A percentile compares a stretch with the other conserved stretches of the same genome.
Evolutionary conservation across 2,888 invertebrate genomes (phyloP).

Genomic region (Leucania comma): DNA sequence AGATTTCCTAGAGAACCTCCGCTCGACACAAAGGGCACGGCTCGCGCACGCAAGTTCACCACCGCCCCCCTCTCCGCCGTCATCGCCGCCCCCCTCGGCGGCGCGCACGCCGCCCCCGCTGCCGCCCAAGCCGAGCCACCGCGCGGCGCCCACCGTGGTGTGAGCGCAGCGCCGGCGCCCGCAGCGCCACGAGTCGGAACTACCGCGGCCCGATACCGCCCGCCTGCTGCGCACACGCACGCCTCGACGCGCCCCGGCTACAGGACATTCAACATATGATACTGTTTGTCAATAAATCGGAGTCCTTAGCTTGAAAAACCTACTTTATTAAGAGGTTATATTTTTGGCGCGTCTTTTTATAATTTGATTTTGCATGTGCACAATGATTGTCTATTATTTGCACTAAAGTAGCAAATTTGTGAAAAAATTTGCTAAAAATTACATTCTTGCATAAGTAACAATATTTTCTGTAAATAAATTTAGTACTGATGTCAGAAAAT

Average conservation of each 20-base stretch:
- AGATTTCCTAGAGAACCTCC: conserved; percentile 87
- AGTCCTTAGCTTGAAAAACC: not conserved
- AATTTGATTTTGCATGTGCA: conserved; percentile 14
- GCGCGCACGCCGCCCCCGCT: conserved; percentile 79
- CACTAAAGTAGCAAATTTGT: conserved; percentile 12
- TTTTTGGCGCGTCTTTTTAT: conserved; percentile 23
- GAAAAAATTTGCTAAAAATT: conserved; percentile 1
- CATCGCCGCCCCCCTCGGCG: conserved; percentile 48
- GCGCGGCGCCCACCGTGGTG: conserved; percentile 78
- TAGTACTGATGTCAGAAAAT: conserved; percentile 24
- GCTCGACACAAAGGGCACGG: conserved; percentile 82
- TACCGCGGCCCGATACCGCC: conserved; percentile 1
- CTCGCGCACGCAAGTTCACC: conserved; percentile 57
- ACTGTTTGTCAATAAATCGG: not conserved
- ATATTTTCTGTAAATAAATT: conserved; percentile 28
- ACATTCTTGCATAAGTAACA: conserved; percentile 5
- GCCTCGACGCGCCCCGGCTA: conserved; percentile 16
- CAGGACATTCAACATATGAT: conserved; percentile 16
- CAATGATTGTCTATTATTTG: conserved; percentile 8
- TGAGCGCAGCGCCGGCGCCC: conserved; percentile 60
- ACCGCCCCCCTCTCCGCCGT: conserved; percentile 1
- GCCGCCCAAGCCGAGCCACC: conserved; percentile 80
- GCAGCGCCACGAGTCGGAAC: conserved; percentile 1
- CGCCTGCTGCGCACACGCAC: not conserved
- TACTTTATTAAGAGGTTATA: not conserved